Evolutionary conservation across 2,113 vertebrate species (phyloP).

Genomic region (Cyprinodon variegatus): DNA sequence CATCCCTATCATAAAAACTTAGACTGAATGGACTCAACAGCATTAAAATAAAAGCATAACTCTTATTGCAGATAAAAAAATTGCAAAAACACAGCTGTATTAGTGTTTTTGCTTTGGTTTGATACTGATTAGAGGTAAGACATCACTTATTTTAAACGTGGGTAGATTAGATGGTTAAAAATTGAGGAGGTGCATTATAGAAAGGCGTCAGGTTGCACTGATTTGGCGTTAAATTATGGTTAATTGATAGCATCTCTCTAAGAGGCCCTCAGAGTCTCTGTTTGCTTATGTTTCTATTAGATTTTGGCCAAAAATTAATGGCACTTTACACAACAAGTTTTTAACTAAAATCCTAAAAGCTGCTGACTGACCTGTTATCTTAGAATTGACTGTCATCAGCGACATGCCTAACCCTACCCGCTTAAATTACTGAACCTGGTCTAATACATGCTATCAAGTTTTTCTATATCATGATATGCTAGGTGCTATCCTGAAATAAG

Average conservation of each 20-base stretch:
- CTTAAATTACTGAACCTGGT: slow-evolving; percentile 17
- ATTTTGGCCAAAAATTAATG: slow-evolving; percentile 51
- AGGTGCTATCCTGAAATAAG: slow-evolving; percentile 43
- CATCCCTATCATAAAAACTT: background rate
- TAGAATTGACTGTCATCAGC: slow-evolving; percentile 29
- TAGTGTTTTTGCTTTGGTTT: slow-evolving; percentile 48
- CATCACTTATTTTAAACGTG: slow-evolving; percentile 10
- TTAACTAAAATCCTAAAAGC: slow-evolving; percentile 39
- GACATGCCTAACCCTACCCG: slow-evolving; percentile 15
- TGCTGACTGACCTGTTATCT: slow-evolving; percentile 35
- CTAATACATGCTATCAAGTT: slow-evolving; percentile 9
- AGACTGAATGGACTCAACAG: slow-evolving; percentile 3
- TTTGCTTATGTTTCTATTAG: slow-evolving; percentile 24
- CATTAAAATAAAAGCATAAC: background rate
- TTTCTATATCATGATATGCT: slow-evolving; percentile 23
- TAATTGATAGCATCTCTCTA: slow-evolving; percentile 44
- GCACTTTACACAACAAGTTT: slow-evolving; percentile 56
- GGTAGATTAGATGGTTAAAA: slow-evolving; percentile 50
- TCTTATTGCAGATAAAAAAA: background rate
- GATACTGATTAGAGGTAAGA: slow-evolving; percentile 32
- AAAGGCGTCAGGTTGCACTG: slow-evolving; percentile 52
- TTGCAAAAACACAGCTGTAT: background rate
- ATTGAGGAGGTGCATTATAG: slow-evolving; percentile 47
- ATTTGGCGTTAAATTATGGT: slow-evolving; percentile 60
- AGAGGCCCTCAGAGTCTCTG: slow-evolving; percentile 45